These are phyloP conservation scores for Scrobipalpa costella DNA, from an alignment of 2,888 invertebrate genomes.

Conservation along the genomic window DNA sequence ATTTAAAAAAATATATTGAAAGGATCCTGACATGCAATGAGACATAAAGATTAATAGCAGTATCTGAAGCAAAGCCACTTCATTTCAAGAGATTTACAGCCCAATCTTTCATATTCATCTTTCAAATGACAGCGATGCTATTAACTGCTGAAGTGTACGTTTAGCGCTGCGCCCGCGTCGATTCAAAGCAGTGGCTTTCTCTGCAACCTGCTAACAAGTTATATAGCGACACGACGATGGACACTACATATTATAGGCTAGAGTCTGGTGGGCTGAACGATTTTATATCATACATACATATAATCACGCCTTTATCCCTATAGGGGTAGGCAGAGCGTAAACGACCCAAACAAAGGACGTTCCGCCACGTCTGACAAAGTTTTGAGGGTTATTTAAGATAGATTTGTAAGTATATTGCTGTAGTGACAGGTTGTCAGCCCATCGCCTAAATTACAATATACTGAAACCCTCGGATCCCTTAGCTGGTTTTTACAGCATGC, in stretches of 20 bases:
- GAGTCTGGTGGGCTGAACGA: neutral
- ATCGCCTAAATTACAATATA: too few species aligned
- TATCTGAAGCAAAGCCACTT: neutral
- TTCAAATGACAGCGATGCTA: neutral
- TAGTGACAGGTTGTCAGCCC: too few species aligned
- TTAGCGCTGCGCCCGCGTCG: neutral
- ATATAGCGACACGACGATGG: conserved; percentile 9
- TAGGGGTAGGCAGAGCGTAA: too few species aligned
- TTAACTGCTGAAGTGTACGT: neutral
- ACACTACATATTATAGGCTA: neutral
- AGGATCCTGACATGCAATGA: neutral
- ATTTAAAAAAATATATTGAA: too few species aligned
- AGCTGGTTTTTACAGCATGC: too few species aligned
- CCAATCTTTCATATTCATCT: neutral
- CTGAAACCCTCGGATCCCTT: too few species aligned
- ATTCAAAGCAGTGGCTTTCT: conserved; percentile 14
- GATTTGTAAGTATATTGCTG: too few species aligned
- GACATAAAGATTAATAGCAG: neutral
- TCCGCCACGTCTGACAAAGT: too few species aligned
- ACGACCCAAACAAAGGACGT: too few species aligned
- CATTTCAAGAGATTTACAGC: neutral
- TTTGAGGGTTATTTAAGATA: too few species aligned
- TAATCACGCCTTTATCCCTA: too few species aligned
- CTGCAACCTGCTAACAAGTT: conserved; percentile 15
- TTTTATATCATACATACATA: too few species aligned